A percentile compares a stretch with the other conserved stretches of the same genome.
phyloP scores from a whole-genome alignment of 2,113 vertebrate genomes.

The Halichoerus grypus region DNA sequence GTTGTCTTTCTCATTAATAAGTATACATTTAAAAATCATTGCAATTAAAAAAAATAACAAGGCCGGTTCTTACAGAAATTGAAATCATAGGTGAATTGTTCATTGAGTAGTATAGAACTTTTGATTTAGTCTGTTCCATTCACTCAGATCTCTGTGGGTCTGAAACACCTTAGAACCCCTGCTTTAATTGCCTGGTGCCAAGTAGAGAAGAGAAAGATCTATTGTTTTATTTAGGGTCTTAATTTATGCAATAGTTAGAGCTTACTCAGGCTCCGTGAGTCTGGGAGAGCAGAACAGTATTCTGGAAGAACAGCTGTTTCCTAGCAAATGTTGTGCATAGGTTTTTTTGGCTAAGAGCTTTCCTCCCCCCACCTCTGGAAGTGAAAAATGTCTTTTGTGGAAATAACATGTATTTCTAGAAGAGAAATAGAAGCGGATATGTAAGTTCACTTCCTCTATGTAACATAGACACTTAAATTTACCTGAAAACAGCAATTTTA shows the following conservation, averaged over 20 bases:
- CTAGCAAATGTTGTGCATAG: not conserved
- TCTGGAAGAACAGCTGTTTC: not conserved
- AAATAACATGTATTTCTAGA: conserved; percentile 50
- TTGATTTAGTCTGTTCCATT: not conserved
- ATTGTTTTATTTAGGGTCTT: not conserved
- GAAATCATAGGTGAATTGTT: conserved; percentile 13
- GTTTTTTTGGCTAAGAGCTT: conserved; percentile 13
- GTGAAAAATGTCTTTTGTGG: conserved; percentile 34
- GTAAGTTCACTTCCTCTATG: not conserved
- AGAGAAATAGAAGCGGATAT: not conserved
- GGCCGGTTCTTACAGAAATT: not conserved
- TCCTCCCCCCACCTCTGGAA: not conserved
- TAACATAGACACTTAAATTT: not conserved
- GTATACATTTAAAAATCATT: not conserved
- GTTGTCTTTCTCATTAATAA: not conserved
- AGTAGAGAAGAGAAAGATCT: not conserved
- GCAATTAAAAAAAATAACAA: not conserved
- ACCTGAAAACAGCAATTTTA: not conserved
- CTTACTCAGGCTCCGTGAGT: not conserved
- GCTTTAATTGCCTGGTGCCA: not conserved
- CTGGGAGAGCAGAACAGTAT: not conserved
- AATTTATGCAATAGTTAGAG: not conserved
- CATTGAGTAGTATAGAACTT: not conserved
- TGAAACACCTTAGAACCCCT: not conserved
- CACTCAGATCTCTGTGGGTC: not conserved